These are phyloP conservation scores for Cetoscarus ocellatus DNA, from an alignment of 2,797 vertebrate species.

Conservation along the genomic window DNA sequence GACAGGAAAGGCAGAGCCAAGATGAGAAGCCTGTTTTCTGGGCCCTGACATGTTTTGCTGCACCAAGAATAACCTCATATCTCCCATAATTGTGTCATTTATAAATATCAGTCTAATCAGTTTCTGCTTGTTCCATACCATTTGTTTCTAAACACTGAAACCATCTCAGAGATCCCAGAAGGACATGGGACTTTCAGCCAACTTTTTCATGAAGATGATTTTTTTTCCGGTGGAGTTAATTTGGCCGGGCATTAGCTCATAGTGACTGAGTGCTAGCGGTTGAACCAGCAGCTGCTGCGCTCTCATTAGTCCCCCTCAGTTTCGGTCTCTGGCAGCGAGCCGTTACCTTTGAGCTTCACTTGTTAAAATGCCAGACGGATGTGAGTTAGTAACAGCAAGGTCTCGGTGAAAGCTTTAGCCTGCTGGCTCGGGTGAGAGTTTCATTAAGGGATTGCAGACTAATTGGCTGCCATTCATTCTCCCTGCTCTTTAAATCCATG, in stretches of 20 bases:
- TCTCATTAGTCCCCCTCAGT: slow-evolving; percentile 75
- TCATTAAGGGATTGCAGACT: slow-evolving; percentile 49
- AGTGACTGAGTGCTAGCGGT: slow-evolving; percentile 47
- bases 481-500: slow-evolving; percentile 30
- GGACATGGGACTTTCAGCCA: slow-evolving; percentile 10
- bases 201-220: slow-evolving; percentile 18
- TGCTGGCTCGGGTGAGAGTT: slow-evolving; percentile 42
- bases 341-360: slow-evolving; percentile 76
- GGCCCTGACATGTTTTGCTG: too few relatives aligned
- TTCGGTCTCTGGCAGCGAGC: slow-evolving; percentile 59
- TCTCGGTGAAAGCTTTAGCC: slow-evolving; percentile 52
- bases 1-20: too few relatives aligned
- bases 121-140: background rate
- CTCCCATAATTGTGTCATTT: background rate
- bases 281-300: slow-evolving; percentile 62
- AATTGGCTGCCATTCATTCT: slow-evolving; percentile 64
- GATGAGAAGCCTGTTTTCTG: too few relatives aligned
- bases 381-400: slow-evolving; percentile 58
- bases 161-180: slow-evolving; percentile 1
- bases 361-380: slow-evolving; percentile 72
- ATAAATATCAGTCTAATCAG: background rate
- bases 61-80: too few relatives aligned
- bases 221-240: slow-evolving; percentile 28
- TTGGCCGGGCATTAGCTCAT: slow-evolving; percentile 37
- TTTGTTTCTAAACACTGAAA: background rate